A percentile compares a stretch with the other conserved stretches of the same genome.
phyloP scores from a whole-genome alignment of 2,888 invertebrate genomes.

The Lasioglossum malachurum region DNA sequence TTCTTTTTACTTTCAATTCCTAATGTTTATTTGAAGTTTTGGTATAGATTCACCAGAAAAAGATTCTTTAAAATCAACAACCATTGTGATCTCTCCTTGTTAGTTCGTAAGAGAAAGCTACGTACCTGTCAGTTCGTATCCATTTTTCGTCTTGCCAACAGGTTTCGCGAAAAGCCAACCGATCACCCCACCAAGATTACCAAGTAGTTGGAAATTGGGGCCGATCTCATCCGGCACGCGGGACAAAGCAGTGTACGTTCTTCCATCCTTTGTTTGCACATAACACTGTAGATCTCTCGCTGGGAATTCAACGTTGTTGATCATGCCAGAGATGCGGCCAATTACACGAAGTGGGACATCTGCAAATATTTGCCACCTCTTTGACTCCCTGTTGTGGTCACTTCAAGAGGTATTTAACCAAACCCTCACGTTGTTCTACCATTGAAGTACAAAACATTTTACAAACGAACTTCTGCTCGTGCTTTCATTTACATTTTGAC shows the following conservation, averaged over 20 bases:
- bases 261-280: slow-evolving; percentile 94
- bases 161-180: slow-evolving; percentile 98
- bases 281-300: slow-evolving; percentile 96
- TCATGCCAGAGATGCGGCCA: slow-evolving; percentile 93
- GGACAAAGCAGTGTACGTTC: slow-evolving; percentile 96
- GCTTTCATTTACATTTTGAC: background rate
- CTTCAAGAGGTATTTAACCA: background rate
- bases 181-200: slow-evolving; percentile 93
- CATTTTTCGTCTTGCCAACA: slow-evolving; percentile 91
- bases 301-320: slow-evolving; percentile 91
- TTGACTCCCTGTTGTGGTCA: background rate
- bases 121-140: slow-evolving; percentile 92
- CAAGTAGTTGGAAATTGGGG: slow-evolving; percentile 92
- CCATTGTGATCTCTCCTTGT: too few species aligned
- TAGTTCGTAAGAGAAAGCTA: background rate
- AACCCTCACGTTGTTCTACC: background rate
- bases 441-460: background rate
- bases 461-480: background rate
- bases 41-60: too few species aligned
- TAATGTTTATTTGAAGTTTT: too few species aligned
- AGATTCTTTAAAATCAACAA: too few species aligned
- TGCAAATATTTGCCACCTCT: slow-evolving; percentile 77
- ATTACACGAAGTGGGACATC: slow-evolving; percentile 94
- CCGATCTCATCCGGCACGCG: slow-evolving; percentile 91
- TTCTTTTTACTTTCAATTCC: too few species aligned